phyloP scores from a whole-genome alignment of 2,888 invertebrate genomes.

The Macaria liturata region DNA sequence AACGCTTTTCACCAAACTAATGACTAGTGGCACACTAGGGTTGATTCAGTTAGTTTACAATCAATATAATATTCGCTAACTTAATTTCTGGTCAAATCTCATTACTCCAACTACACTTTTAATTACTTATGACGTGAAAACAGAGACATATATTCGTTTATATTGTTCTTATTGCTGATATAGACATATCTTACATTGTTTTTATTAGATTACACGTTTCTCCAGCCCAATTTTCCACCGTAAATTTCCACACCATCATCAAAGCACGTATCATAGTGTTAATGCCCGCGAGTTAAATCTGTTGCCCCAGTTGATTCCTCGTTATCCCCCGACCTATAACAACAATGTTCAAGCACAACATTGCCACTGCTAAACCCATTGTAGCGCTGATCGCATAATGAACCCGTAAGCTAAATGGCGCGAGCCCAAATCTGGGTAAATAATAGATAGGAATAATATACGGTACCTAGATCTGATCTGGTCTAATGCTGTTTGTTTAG shows the following conservation, averaged over 20 bases:
- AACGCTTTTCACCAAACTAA: too few species aligned
- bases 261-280: not conserved
- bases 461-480: too few species aligned
- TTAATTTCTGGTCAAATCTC: too few species aligned
- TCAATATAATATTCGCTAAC: too few species aligned
- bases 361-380: slow-evolving; percentile 9
- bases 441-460: slow-evolving; percentile 8
- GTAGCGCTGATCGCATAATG: slow-evolving; percentile 11
- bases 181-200: not conserved
- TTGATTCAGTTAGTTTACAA: too few species aligned
- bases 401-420: slow-evolving; percentile 15
- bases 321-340: slow-evolving; percentile 14
- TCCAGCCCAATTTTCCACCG: not conserved
- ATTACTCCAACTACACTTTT: too few species aligned
- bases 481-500: too few species aligned
- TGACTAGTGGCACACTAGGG: too few species aligned
- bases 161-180: not conserved
- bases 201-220: not conserved
- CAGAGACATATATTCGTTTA: not conserved
- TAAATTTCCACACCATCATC: not conserved
- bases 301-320: slow-evolving; percentile 17
- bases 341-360: slow-evolving; percentile 10
- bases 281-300: slow-evolving; percentile 13
- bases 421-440: slow-evolving; percentile 8
- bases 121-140: not conserved